These are phyloP conservation scores for Bombyx mandarina DNA, from an alignment of 1,140 invertebrate genomes.

Conservation along the genomic window DNA sequence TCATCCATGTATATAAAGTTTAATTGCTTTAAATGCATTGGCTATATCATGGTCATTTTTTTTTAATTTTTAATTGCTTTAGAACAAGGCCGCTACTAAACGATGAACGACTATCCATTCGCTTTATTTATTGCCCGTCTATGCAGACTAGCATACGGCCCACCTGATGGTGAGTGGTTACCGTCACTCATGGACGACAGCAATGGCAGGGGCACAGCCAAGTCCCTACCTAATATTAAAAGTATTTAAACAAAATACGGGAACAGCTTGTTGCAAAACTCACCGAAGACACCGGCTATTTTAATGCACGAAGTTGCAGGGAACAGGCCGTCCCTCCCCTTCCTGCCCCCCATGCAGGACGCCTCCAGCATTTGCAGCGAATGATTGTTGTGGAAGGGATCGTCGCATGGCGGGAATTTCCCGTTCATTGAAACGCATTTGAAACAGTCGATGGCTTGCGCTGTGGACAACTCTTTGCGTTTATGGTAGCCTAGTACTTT, in stretches of 20 bases:
- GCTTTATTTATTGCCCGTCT: too few species aligned
- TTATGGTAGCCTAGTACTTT: too few species aligned
- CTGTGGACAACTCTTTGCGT: slow-evolving; percentile 37
- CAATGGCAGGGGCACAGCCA: too few species aligned
- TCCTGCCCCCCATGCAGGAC: slow-evolving; percentile 93
- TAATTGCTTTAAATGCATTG: too few species aligned
- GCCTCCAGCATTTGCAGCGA: slow-evolving; percentile 87
- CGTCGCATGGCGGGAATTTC: slow-evolving; percentile 90
- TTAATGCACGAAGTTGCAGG: slow-evolving; percentile 98
- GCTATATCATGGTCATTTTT: too few species aligned
- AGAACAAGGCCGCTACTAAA: too few species aligned
- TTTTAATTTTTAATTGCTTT: too few species aligned
- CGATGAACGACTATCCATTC: too few species aligned
- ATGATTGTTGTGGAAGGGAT: slow-evolving; percentile 96
- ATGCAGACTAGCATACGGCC: too few species aligned
- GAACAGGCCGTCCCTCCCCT: slow-evolving; percentile 92
- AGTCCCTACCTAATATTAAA: not conserved
- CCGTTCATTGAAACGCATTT: slow-evolving; percentile 95
- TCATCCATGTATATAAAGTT: too few species aligned
- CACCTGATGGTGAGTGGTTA: too few species aligned
- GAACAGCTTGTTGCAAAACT: slow-evolving; percentile 1
- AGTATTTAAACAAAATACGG: not conserved
- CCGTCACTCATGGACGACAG: too few species aligned
- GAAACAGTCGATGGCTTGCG: slow-evolving; percentile 90
- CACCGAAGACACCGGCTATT: slow-evolving; percentile 79